A percentile compares a stretch with the other conserved stretches of the same genome.
phyloP scores from a whole-genome alignment of 1,140 invertebrate genomes.

The Polypedilum vanderplanki region DNA sequence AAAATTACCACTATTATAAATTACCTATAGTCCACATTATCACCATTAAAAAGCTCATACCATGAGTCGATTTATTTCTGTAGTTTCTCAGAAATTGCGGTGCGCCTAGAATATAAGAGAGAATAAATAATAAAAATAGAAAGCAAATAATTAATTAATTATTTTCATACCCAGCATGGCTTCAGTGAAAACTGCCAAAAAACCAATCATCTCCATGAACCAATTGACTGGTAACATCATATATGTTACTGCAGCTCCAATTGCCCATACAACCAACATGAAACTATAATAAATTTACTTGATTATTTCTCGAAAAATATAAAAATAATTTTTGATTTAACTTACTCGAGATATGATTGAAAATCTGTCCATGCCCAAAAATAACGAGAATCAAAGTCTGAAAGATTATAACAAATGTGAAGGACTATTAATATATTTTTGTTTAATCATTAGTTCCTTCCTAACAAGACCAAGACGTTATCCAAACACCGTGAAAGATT shows the following conservation, averaged over 20 bases:
- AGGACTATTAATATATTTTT: too few species aligned
- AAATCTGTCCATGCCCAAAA: conserved; percentile 99
- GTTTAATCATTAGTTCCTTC: too few species aligned
- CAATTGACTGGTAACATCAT: conserved; percentile 70
- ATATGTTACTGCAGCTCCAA: conserved; percentile 79
- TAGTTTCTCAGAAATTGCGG: conserved; percentile 82
- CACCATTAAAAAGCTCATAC: conserved; percentile 82
- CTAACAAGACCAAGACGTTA: too few species aligned
- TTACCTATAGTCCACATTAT: conserved; percentile 85
- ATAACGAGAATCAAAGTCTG: conserved; percentile 83
- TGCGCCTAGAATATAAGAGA: conserved; percentile 47
- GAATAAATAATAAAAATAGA: conserved; percentile 29
- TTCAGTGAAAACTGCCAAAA: conserved; percentile 91
- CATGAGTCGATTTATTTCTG: conserved; percentile 68
- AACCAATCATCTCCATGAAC: conserved; percentile 85
- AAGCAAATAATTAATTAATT: conserved; percentile 30
- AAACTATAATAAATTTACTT: conserved; percentile 47
- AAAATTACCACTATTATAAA: not conserved
- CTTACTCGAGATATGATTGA: conserved; percentile 78
- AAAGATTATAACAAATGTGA: conserved; percentile 32
- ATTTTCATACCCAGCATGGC: conserved; percentile 77
- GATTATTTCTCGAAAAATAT: not conserved
- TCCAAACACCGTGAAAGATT: too few species aligned
- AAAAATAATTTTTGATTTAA: not conserved
- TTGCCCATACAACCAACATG: conserved; percentile 75